Conservation (phyloP, 2,113 vertebrate species). For the Drymodes brunneopygia region DNA sequence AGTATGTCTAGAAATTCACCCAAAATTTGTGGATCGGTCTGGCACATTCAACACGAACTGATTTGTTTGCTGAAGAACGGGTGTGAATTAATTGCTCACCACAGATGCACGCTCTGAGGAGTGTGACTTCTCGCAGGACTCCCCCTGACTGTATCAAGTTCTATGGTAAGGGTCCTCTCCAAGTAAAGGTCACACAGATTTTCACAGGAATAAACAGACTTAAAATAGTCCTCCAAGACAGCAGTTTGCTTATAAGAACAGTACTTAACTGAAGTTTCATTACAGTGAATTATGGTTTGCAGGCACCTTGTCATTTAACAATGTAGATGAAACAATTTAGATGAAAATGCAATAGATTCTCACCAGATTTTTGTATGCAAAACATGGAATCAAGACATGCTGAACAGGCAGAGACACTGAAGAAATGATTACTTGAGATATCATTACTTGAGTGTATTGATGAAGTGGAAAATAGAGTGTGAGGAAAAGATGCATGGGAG, state of each 20-base stretch:
- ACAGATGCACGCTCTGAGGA: background rate
- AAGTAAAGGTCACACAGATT: background rate
- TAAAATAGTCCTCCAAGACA: background rate
- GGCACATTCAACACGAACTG: background rate
- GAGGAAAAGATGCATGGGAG: background rate
- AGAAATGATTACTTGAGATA: background rate
- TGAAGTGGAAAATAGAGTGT: background rate
- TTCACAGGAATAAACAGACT: background rate
- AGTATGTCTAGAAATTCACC: background rate
- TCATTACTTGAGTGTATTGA: background rate
- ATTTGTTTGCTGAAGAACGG: background rate
- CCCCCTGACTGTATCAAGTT: background rate
- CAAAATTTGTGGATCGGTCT: conserved; percentile 2
- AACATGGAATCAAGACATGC: background rate
- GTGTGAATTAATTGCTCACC: background rate
- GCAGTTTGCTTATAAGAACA: background rate
- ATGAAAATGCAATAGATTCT: background rate
- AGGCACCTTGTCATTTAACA: background rate
- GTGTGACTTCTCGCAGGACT: background rate
- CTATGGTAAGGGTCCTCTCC: background rate
- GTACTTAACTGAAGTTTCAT: background rate
- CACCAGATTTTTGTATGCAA: background rate
- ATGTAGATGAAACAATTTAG: background rate
- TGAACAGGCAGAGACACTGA: background rate
- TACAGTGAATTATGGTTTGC: background rate